Conservation (phyloP, 2,113 vertebrate species). For the Microcebus tavaratra region DNA sequence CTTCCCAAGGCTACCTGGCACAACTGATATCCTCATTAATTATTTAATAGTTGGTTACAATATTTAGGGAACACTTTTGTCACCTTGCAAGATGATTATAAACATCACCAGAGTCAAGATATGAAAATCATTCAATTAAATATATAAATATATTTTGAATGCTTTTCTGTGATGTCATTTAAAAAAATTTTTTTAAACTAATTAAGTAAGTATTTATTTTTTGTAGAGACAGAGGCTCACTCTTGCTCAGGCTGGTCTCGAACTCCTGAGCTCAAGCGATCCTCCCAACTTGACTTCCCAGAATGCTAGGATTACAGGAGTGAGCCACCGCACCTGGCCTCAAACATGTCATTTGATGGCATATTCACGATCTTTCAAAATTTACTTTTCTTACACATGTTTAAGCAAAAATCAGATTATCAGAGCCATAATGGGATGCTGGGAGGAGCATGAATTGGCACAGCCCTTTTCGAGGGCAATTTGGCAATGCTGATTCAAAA, state of each 20-base stretch:
- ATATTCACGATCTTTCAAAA: slow-evolving; percentile 28
- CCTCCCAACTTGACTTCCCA: too few species aligned
- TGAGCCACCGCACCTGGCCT: too few species aligned
- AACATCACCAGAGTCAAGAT: neutral
- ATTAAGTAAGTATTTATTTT: too few species aligned
- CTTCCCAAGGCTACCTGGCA: neutral
- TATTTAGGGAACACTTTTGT: neutral
- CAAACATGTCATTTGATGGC: neutral
- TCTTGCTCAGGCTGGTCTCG: too few species aligned
- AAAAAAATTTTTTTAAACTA: neutral
- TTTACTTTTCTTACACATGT: neutral
- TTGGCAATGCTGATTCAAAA: neutral
- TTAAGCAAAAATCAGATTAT: slow-evolving; percentile 24
- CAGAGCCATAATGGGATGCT: neutral
- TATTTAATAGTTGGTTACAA: neutral
- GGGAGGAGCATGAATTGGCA: neutral
- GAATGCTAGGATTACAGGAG: too few species aligned
- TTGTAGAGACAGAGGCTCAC: too few species aligned
- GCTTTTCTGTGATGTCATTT: slow-evolving; percentile 32
- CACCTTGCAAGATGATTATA: neutral
- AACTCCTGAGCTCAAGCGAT: too few species aligned
- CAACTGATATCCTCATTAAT: neutral
- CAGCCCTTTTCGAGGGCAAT: neutral
- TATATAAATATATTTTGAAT: neutral
- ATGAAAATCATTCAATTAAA: slow-evolving; percentile 22